Evolutionary conservation across 2,797 vertebrate genomes (phyloP), one percentile per base, ranked within the genome.

Genomic region (Acanthiza pusilla): DNA sequence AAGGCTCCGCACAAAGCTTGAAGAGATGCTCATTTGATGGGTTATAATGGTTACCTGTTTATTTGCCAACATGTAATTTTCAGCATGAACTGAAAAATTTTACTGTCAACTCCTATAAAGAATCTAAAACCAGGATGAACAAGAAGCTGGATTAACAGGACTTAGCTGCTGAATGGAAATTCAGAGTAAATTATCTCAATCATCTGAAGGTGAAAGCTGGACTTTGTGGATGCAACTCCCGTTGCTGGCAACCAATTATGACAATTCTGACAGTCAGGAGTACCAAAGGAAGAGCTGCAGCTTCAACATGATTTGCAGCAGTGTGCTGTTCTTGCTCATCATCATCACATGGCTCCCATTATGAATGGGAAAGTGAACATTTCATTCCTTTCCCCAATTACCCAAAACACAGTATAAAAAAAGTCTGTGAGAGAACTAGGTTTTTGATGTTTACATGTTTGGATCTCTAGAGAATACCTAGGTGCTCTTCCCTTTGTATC

Each of bases 21-120:
- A 91, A 47, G 3, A 80, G 36, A 77, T 27, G 34, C 42, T 82
- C 50, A 54, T 66, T 47, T 66, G 29, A 81, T 66, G 40, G 36
- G 51, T 55, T 89, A 58, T 36, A 91, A 89, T 45, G 36, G 68
- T 71, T 89, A 97, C 72, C 72, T 85, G 53, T 65, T 95, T 78
- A 88, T 76, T 78, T 89, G 76, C 50, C 85, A 92, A 79, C 29
- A n/a, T 16, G 34, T 27, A 78, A 55, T 83, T 95, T 83, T 72
- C 82, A 93, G 51, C 48, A 66, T 7, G 47, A 91, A 84, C 16
- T 51, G 36, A 80, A 89, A 93, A 75, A 40, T 51, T 80, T 66
- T 81, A 84, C 50, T 81, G 72, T 84, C 81, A 80, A 15, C 15
- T 91, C 62, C 79, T 73, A 38, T 55, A 70, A 91, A 78, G 73